phyloP scores from a whole-genome alignment of 2,113 vertebrate genomes.

The Silurus asotus region DNA sequence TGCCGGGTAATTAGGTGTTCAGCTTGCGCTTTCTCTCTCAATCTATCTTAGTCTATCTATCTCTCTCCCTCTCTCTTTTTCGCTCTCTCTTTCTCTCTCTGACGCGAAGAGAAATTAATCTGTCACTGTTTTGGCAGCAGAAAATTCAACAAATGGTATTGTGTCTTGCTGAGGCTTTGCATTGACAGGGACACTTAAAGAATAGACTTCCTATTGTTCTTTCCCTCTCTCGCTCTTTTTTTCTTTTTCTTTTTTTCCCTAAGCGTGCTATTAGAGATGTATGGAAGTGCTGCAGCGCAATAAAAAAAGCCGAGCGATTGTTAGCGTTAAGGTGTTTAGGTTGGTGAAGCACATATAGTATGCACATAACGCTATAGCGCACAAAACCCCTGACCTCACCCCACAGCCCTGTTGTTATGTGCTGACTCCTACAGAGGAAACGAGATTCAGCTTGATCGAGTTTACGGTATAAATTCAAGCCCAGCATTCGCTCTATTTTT shows the following conservation, averaged over 20 bases:
- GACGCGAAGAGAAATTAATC: slow-evolving; percentile 74
- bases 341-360: slow-evolving; percentile 6
- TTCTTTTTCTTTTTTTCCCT: background rate
- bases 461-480: slow-evolving; percentile 24
- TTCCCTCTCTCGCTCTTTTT: background rate
- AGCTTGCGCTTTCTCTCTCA: slow-evolving; percentile 63
- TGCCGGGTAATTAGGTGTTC: slow-evolving; percentile 78
- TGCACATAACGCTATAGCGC: background rate
- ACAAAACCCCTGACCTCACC: slow-evolving; percentile 1
- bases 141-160: slow-evolving; percentile 77
- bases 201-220: slow-evolving; percentile 50
- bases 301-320: slow-evolving; percentile 7
- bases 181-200: slow-evolving; percentile 68
- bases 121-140: slow-evolving; percentile 75
- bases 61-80: slow-evolving; percentile 19
- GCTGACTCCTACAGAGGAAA: slow-evolving; percentile 3
- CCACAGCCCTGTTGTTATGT: background rate
- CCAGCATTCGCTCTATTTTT: slow-evolving; percentile 23
- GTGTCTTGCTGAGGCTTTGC: slow-evolving; percentile 66
- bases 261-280: slow-evolving; percentile 21
- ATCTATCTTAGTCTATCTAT: slow-evolving; percentile 33
- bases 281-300: slow-evolving; percentile 22
- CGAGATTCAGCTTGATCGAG: background rate
- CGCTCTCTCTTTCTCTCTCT: background rate
- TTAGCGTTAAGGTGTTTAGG: slow-evolving; percentile 28